Conservation (phyloP, 2,113 vertebrate species). For the Jacana jacana region DNA sequence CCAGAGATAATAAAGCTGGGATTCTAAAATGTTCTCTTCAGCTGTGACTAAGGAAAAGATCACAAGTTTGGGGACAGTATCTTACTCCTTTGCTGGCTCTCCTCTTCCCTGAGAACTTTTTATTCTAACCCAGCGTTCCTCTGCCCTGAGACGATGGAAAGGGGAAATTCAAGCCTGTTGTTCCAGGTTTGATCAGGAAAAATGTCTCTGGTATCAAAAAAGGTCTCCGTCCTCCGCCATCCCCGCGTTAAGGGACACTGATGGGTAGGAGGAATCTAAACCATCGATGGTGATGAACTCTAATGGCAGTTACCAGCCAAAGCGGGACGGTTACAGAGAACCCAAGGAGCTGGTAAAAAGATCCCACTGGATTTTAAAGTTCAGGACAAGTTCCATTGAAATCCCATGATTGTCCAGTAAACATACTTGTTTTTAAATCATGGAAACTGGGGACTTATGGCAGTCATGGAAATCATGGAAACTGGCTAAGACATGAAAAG, state of each 20-base stretch:
- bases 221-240: neutral
- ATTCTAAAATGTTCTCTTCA: neutral
- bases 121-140: neutral
- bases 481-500: neutral
- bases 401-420: neutral
- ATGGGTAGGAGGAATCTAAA: neutral
- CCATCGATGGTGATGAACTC: neutral
- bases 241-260: neutral
- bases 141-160: neutral
- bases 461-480: neutral
- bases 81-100: neutral
- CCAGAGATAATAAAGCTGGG: neutral
- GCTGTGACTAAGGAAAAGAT: neutral
- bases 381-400: neutral
- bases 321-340: neutral
- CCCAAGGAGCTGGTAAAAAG: neutral
- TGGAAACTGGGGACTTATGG: too few species aligned
- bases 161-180: neutral
- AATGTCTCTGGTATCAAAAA: neutral
- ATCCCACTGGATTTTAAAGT: neutral
- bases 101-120: neutral
- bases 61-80: neutral
- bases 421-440: neutral
- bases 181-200: neutral
- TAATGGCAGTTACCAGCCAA: neutral